A percentile compares a stretch with the other conserved stretches of the same genome.
These are phyloP conservation scores for Papilio glaucus DNA, from an alignment of 1,140 invertebrate genomes.

Conservation along the genomic window DNA sequence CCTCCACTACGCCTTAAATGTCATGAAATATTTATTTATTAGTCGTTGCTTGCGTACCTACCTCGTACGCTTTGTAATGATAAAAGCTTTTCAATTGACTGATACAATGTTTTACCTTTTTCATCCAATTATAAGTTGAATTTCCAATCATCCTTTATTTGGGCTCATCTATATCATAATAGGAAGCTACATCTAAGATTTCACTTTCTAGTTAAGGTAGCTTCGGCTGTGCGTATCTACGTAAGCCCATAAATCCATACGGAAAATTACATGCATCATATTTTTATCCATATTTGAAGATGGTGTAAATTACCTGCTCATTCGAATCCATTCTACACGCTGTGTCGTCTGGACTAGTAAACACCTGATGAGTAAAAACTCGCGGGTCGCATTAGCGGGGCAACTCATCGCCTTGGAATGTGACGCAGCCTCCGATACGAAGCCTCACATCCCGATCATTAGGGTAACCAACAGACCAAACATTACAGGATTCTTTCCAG, in stretches of 20 bases:
- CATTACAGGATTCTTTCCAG: background rate
- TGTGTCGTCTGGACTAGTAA: background rate
- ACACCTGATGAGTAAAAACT: slow-evolving; percentile 49
- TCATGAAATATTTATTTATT: slow-evolving; percentile 5
- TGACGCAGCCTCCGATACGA: slow-evolving; percentile 54
- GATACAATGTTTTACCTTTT: too few species aligned
- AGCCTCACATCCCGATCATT: slow-evolving; percentile 27
- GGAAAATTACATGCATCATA: background rate
- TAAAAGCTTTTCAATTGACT: too few species aligned
- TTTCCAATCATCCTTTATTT: too few species aligned
- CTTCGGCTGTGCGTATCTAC: too few species aligned
- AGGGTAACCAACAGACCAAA: slow-evolving; percentile 1
- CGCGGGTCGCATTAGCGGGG: slow-evolving; percentile 49
- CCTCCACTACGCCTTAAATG: slow-evolving; percentile 11
- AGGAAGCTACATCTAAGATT: too few species aligned
- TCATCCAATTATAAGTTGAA: too few species aligned
- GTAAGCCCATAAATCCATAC: too few species aligned
- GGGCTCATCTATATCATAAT: too few species aligned
- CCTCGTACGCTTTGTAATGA: background rate
- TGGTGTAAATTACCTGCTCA: background rate
- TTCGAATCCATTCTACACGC: background rate
- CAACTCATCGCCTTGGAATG: slow-evolving; percentile 75
- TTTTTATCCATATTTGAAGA: background rate
- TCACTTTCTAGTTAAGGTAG: too few species aligned
- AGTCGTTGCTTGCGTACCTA: background rate